Base-by-base conservation (phyloP, 1,140 invertebrate genomes). In the Drosophila micromelanica region DNA sequence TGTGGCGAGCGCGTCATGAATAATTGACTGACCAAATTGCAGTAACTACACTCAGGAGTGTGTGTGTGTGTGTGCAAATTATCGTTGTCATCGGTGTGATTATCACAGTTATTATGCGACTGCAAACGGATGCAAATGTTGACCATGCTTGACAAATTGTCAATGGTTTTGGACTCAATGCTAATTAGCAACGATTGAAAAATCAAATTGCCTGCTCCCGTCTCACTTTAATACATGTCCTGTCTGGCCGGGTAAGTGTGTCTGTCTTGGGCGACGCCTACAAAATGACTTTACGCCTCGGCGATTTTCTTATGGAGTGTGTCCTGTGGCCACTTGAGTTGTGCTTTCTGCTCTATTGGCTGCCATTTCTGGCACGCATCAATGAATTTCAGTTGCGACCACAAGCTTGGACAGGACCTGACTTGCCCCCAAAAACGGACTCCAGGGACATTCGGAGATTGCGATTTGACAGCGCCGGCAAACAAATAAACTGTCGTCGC, bases 131-230 rank as follows among this genome's bases (percentile, higher is more conserved):
- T 43, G 65, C 35, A 56, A 73, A 51, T 57, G 27, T 30, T 49
- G 42, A 62, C 48, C 59, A 56, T 48, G 71, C 43, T 51, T 68
- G 75, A 86, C 78, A 86, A 81, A 49, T 79, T 87, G 82, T 78
- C 72, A 75, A 81, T 87, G 65, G 60, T 65, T 60, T 17, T 37
- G n/a, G 37, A 49, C 37, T n/a, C 52, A 55, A 72, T 63, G 63
- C 78, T 86, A 86, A 86, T 86, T 86, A 86, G 76, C 82, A 87
- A 71, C 82, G 86, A 86, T 86, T 87, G 78, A 86, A 87, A 86
- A 86, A 78, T 82, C 82, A 87, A 86, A 86, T 85, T 86, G 74
- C 62, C 61, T 35, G 43, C 63, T 61, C 23, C 48, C 46, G 7
- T 11, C 30, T 23, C 69, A 11, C 37, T 57, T 35, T 15, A 13